Percentiles rank a stretch among this genome's conserved stretches.
Conservation (phyloP, 2,113 vertebrate species). For the Lamprotornis superbus region DNA sequence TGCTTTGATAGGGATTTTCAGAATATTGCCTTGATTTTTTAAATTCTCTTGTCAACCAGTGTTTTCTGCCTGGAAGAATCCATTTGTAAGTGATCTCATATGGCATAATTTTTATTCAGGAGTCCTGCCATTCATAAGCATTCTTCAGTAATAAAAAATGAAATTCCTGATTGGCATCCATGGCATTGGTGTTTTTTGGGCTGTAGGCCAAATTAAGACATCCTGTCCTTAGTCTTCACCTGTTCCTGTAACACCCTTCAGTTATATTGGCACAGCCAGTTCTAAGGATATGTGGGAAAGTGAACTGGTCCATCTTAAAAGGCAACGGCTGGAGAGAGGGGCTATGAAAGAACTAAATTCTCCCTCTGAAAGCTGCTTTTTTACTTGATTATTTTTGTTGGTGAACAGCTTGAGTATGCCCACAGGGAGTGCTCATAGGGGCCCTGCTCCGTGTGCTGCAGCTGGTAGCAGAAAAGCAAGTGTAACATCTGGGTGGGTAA, state of each 20-base stretch:
- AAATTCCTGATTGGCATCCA: neutral
- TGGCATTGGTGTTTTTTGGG: neutral
- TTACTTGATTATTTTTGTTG: neutral
- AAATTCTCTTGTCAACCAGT: neutral
- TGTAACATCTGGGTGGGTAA: neutral
- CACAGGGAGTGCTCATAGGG: neutral
- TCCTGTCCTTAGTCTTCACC: neutral
- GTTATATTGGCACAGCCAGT: neutral
- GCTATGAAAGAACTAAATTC: neutral
- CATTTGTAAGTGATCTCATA: neutral
- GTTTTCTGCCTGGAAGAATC: neutral
- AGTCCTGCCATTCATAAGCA: neutral
- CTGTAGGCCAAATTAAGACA: neutral
- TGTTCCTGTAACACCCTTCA: neutral
- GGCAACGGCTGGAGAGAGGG: fast-evolving
- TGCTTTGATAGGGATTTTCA: neutral
- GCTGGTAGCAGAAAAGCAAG: neutral
- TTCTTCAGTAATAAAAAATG: neutral
- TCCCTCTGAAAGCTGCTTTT: neutral
- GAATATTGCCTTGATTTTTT: neutral
- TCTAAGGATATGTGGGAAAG: neutral
- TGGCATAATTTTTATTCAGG: neutral
- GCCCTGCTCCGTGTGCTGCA: neutral
- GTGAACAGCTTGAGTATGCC: neutral
- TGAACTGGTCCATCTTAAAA: neutral